Evolutionary conservation across 30 jellyfish, hydroid and myxozoan genomes (phyloP).

Genomic region (Hydractinia symbiolongicarpus): DNA sequence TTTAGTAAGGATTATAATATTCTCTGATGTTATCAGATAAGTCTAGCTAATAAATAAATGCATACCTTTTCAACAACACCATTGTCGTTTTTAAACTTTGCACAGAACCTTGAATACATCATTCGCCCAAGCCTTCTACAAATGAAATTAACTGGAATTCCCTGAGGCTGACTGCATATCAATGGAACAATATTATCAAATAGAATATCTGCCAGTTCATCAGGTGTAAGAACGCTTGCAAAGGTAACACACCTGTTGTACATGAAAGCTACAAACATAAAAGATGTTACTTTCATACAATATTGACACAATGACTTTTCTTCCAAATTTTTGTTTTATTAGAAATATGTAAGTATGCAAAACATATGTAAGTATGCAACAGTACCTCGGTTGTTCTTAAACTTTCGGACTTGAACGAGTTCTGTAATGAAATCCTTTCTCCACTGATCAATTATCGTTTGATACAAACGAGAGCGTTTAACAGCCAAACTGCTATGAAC

Average conservation of each 20-base stretch:
- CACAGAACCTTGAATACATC: slow-evolving; percentile 49
- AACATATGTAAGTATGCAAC: background rate
- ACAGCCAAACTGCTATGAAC: background rate
- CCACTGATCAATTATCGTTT: slow-evolving; percentile 23
- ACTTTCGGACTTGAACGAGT: slow-evolving; percentile 11
- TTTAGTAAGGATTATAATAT: no score
- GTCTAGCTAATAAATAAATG: background rate
- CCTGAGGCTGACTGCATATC: slow-evolving; percentile 74
- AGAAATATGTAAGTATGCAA: no score
- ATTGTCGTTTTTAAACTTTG: slow-evolving; percentile 55
- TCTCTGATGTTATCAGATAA: no score
- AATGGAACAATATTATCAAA: slow-evolving; percentile 61
- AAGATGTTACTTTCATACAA: no score
- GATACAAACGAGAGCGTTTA: slow-evolving; percentile 24
- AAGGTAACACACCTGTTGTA: slow-evolving; percentile 27
- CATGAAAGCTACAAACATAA: slow-evolving; percentile 10
- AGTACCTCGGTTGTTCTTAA: slow-evolving; percentile 10
- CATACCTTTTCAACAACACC: slow-evolving; percentile 70
- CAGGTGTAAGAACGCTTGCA: slow-evolving; percentile 56
- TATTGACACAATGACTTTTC: background rate
- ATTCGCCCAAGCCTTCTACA: slow-evolving; percentile 74
- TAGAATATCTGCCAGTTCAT: slow-evolving; percentile 61
- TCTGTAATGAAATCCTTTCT: slow-evolving; percentile 26
- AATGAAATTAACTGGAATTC: slow-evolving; percentile 69
- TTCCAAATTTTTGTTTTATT: background rate